Percentiles rank a stretch among this genome's conserved stretches.
These are phyloP conservation scores for Abramis brama DNA, from an alignment of 2,113 vertebrate species.

Conservation along the genomic window DNA sequence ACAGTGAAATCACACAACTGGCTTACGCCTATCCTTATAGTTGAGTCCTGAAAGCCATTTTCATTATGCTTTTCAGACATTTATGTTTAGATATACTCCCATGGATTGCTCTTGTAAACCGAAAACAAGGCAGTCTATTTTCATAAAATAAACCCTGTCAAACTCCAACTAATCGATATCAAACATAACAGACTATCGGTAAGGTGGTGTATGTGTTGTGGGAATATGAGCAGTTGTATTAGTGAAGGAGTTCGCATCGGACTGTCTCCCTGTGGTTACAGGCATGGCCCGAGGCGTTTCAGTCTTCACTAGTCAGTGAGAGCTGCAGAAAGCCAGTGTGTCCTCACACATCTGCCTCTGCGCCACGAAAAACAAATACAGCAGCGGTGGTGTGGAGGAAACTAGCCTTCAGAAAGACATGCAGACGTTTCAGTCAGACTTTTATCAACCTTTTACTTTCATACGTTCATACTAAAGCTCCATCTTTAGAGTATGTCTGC, in stretches of 20 bases:
- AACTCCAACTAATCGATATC: constrained; percentile 25
- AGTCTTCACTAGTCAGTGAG: constrained; percentile 15
- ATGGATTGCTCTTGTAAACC: neutral
- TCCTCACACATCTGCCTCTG: constrained; percentile 17
- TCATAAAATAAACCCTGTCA: neutral
- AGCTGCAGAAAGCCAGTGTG: constrained; percentile 24
- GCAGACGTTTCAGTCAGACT: neutral
- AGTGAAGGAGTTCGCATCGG: constrained; percentile 22
- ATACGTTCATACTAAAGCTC: neutral
- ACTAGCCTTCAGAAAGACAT: neutral
- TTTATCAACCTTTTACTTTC: constrained; percentile 7
- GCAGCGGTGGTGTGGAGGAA: neutral
- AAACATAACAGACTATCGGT: neutral
- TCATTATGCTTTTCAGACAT: neutral
- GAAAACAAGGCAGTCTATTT: neutral
- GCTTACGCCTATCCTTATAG: neutral
- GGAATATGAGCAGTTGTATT: constrained; percentile 26
- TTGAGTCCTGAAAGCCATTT: neutral
- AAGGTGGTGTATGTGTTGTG: constrained; percentile 2
- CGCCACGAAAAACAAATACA: constrained; percentile 1
- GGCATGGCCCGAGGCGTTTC: constrained; percentile 47
- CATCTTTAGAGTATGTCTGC: neutral
- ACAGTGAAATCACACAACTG: neutral
- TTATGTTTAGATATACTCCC: neutral
- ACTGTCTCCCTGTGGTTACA: constrained; percentile 27